phyloP scores from a whole-genome alignment of 2,113 vertebrate genomes.

The Trochalopteron elliotii region DNA sequence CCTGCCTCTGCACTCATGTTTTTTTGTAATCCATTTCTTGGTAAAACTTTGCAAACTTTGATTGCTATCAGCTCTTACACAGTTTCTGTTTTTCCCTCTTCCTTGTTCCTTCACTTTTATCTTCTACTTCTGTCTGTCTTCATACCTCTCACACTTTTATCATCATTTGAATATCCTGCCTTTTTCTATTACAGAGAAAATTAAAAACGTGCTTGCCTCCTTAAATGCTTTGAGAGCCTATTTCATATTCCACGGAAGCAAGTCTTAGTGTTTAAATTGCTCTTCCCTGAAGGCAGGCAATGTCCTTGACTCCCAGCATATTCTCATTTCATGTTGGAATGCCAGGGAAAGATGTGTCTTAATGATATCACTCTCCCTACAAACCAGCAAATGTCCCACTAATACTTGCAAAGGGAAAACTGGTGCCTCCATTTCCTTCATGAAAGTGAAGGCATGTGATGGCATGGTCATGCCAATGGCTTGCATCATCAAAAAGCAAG shows the following conservation, averaged over 20 bases:
- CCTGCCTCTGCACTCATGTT: background rate
- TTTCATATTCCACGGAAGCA: background rate
- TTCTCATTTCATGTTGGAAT: background rate
- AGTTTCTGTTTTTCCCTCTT: background rate
- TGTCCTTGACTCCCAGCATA: background rate
- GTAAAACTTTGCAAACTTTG: background rate
- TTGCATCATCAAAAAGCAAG: background rate
- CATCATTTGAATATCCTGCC: background rate
- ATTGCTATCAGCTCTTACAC: background rate
- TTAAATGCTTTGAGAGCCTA: background rate
- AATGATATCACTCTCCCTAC: background rate
- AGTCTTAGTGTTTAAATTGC: background rate
- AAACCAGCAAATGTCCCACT: background rate
- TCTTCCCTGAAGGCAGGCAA: background rate
- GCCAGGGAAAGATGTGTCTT: background rate
- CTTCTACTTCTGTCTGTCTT: background rate
- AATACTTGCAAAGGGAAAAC: background rate
- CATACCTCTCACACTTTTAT: background rate
- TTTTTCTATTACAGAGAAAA: constrained; percentile 4
- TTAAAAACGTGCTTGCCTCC: constrained; percentile 7
- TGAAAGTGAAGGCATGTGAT: background rate
- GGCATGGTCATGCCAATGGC: background rate
- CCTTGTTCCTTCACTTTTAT: background rate
- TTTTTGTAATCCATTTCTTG: background rate
- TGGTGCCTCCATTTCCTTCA: background rate